phyloP scores from a whole-genome alignment of 1,140 invertebrate species.

The Zaprionus kolodkinae region DNA sequence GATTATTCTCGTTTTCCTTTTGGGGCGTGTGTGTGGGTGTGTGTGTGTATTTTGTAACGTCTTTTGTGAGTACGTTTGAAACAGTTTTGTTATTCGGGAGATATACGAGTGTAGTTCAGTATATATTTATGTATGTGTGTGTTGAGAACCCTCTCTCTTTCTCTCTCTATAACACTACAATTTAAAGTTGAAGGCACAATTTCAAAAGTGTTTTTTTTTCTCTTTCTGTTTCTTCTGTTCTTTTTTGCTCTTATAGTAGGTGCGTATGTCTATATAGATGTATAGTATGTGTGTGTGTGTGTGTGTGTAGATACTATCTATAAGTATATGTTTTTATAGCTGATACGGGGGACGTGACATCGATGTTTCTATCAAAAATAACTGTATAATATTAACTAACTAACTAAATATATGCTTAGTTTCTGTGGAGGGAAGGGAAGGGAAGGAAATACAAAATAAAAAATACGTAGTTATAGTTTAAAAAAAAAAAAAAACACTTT shows the following conservation, averaged over 20 bases:
- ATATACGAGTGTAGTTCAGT: neutral
- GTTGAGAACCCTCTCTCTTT: constrained; percentile 24
- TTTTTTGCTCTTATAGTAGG: constrained; percentile 32
- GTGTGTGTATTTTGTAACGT: constrained; percentile 36
- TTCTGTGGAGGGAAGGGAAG: neutral
- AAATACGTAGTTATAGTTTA: constrained; percentile 2
- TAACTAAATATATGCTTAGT: constrained; percentile 24
- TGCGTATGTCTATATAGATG: constrained; percentile 9
- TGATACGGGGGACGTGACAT: constrained; percentile 11
- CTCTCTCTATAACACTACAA: constrained; percentile 44
- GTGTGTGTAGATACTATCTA: constrained; percentile 17
- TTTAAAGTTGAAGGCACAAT: constrained; percentile 78
- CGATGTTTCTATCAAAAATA: constrained; percentile 31
- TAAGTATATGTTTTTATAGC: constrained; percentile 4
- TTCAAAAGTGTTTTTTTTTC: constrained; percentile 69
- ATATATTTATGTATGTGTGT: constrained; percentile 3
- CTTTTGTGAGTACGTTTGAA: constrained; percentile 41
- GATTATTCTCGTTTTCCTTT: constrained; percentile 14
- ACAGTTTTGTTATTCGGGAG: constrained; percentile 19
- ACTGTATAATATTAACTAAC: constrained; percentile 33
- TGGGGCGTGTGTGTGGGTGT: constrained; percentile 4
- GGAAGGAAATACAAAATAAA: constrained; percentile 20
- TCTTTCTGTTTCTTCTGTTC: constrained; percentile 25
- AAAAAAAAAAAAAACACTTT: constrained; percentile 35
- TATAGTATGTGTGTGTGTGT: neutral